Conservation (phyloP, 2,113 vertebrate genomes). For the Pseudorectes ferrugineus region DNA sequence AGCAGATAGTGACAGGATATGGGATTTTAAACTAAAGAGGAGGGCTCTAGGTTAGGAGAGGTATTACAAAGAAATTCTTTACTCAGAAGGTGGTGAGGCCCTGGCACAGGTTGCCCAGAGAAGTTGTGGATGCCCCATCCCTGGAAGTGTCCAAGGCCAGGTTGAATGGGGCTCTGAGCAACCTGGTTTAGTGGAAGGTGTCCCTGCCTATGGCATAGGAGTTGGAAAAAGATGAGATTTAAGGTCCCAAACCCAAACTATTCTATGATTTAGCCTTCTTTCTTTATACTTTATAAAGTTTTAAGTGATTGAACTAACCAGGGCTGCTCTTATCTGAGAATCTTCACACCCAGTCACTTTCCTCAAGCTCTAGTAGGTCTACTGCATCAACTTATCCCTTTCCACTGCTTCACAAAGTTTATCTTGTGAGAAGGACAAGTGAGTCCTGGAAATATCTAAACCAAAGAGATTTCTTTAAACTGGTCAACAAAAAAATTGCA, state of each 20-base stretch:
- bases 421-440: neutral
- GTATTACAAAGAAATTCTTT: neutral
- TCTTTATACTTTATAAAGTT: neutral
- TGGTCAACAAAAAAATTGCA: neutral
- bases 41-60: neutral
- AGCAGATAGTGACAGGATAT: neutral
- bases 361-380: neutral
- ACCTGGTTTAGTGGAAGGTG: neutral
- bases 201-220: accelerated
- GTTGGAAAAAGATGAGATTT: neutral
- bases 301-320: neutral
- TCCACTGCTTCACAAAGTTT: neutral
- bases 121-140: neutral
- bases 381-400: neutral
- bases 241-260: neutral
- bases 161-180: neutral
- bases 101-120: neutral
- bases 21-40: neutral
- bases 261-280: neutral
- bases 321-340: neutral
- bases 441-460: neutral
- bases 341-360: neutral
- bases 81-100: neutral
- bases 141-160: neutral
- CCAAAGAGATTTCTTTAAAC: neutral